Base-by-base conservation (phyloP, 2,113 vertebrate species). In the Leucopsar rothschildi region DNA sequence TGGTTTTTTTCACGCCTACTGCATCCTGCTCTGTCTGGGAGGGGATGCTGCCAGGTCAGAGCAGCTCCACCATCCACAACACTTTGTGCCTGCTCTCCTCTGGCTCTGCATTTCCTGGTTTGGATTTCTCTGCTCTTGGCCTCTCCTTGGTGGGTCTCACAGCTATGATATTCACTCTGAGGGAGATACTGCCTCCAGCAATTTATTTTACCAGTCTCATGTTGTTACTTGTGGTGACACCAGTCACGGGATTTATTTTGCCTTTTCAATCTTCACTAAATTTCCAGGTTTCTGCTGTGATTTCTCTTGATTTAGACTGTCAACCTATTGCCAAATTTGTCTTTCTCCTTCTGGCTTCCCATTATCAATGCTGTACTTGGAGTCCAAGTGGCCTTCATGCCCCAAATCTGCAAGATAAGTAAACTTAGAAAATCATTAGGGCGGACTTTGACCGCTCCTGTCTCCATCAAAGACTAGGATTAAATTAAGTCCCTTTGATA, bases 401-500 rank as follows among this genome's bases (percentile, higher is more conserved):
- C 70, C 83, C 70, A 77, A 79, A 89, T 79, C 77, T 93, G 86
- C 84, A 94, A 95, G 90, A 90, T 92, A 88, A 91, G 84, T 89
- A 95, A 95, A 90, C 66, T 81, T 53, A 68, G 83, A 50, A 95
- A 90, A 96, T 96, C 78, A 88, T 94, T 88, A 97, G 69, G 86
- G 86, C 7, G 35, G 77, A n/a, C 24, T 88, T 88, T 92, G 84
- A 91, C 80, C 2, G 2, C 55, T 95, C 40, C 71, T 92, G 59
- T 88, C 87, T 88, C 63, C 84, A 90, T 96, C 86, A 91, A 93
- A 95, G 72, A 47, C 71, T 55, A 25, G 79, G 86, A 92, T 96
- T 92, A 90, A 96, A 94, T 96, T 66, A 90, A 87, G 35, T 72
- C 86, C 60, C 65, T 93, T 93, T 95, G 92, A 96, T 91, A 91